Conservation (phyloP, 2,797 vertebrate genomes). For the Bradypodion pumilum region DNA sequence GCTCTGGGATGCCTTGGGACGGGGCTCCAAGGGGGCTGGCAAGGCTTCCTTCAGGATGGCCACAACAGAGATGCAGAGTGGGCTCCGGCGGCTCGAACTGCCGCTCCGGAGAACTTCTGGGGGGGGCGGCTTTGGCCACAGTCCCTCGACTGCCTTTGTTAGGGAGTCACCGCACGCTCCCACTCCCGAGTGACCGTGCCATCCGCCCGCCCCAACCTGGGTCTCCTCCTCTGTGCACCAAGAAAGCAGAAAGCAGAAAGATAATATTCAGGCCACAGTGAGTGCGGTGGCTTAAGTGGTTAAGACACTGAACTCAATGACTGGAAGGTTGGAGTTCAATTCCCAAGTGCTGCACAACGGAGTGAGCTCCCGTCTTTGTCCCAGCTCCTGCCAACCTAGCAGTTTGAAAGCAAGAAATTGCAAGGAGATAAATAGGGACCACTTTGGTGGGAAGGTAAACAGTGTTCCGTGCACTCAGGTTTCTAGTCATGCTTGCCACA, state of each 20-base stretch:
- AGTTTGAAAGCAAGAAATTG: too few relatives aligned
- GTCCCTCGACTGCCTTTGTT: slow-evolving; percentile 33
- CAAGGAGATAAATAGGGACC: too few relatives aligned
- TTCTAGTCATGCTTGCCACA: too few relatives aligned
- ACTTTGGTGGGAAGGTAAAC: too few relatives aligned
- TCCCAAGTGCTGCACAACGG: too few relatives aligned
- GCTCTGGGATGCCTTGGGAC: not conserved
- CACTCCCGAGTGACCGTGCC: slow-evolving; percentile 12
- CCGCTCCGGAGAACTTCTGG: not conserved
- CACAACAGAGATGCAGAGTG: not conserved
- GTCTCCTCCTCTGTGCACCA: not conserved
- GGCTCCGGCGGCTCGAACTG: not conserved
- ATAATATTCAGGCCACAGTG: too few relatives aligned
- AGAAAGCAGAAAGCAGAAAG: not conserved
- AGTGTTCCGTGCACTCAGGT: too few relatives aligned
- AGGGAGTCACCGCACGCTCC: slow-evolving; percentile 14
- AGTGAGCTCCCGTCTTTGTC: too few relatives aligned
- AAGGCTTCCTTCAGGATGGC: not conserved
- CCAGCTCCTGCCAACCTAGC: too few relatives aligned
- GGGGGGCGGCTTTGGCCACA: slow-evolving; percentile 1
- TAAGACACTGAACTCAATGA: too few relatives aligned
- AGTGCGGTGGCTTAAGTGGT: too few relatives aligned
- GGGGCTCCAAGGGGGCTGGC: not conserved
- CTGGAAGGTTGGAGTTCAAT: too few relatives aligned
- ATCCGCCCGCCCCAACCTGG: not conserved